Percentiles rank a stretch among this genome's conserved stretches.
phyloP scores from a whole-genome alignment of 2,888 invertebrate genomes.

The Idaea biselata region DNA sequence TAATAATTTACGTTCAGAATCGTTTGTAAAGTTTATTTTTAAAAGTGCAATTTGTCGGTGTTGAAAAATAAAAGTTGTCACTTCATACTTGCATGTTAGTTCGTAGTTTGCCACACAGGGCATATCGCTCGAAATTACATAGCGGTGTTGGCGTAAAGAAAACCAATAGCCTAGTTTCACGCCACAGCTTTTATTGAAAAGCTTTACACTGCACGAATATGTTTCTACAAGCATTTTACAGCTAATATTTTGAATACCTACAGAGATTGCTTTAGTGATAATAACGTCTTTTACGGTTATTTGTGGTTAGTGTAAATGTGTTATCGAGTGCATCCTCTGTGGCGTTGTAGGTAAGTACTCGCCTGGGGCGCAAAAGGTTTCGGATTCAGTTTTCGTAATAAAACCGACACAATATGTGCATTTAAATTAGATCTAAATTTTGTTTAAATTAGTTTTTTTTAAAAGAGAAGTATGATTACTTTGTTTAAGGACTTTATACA shows the following conservation, averaged over 20 bases:
- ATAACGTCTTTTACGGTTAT: not conserved
- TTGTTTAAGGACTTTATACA: too few relatives aligned
- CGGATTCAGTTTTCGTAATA: too few relatives aligned
- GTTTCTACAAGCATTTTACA: slow-evolving; percentile 53
- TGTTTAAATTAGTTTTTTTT: too few relatives aligned
- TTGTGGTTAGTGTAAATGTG: not conserved
- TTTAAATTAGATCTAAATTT: too few relatives aligned
- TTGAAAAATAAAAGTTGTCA: slow-evolving; percentile 1
- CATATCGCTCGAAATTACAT: slow-evolving; percentile 24
- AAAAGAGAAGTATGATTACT: too few relatives aligned
- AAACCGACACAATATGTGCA: too few relatives aligned
- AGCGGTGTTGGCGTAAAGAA: slow-evolving; percentile 47
- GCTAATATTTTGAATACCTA: slow-evolving; percentile 13
- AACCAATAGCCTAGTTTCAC: slow-evolving; percentile 64
- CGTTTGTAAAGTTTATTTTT: not conserved
- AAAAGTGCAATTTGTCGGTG: slow-evolving; percentile 1
- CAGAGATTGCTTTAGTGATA: not conserved
- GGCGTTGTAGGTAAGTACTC: too few relatives aligned
- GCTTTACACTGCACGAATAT: slow-evolving; percentile 38
- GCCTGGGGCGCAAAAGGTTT: too few relatives aligned
- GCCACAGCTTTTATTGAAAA: slow-evolving; percentile 69
- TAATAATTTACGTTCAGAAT: not conserved
- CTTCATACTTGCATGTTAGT: slow-evolving; percentile 26
- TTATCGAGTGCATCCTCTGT: not conserved
- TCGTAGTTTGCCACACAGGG: slow-evolving; percentile 11